These are phyloP conservation scores for Pedionomus torquatus DNA, from an alignment of 2,113 vertebrate genomes.

Conservation along the genomic window DNA sequence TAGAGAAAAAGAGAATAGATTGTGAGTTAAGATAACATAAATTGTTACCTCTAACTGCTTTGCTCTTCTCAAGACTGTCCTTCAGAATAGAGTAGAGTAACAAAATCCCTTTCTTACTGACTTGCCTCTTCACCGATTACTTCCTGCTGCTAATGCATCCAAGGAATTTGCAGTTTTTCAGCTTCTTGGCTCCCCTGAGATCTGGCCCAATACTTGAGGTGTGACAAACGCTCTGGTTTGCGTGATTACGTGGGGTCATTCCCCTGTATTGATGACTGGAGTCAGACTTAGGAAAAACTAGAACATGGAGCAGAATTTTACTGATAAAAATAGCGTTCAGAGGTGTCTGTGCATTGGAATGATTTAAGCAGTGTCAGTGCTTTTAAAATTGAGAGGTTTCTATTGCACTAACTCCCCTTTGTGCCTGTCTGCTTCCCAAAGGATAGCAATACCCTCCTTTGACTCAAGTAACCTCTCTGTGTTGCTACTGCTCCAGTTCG, in stretches of 20 bases:
- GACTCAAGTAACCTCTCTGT: not conserved
- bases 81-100: not conserved
- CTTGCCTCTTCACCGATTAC: not conserved
- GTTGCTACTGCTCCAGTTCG: rapidly evolving
- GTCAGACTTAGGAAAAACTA: not conserved
- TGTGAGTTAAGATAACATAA: not conserved
- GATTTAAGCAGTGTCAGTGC: not conserved
- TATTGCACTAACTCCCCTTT: not conserved
- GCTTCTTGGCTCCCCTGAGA: not conserved
- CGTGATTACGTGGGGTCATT: not conserved
- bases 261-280: not conserved
- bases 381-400: not conserved
- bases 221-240: not conserved
- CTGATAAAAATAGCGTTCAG: not conserved
- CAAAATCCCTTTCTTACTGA: not conserved
- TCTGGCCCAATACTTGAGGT: not conserved
- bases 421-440: not conserved
- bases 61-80: not conserved
- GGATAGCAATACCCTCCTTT: rapidly evolving
- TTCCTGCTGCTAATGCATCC: not conserved
- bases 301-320: not conserved
- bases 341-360: not conserved
- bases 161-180: not conserved
- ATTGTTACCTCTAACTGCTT: not conserved
- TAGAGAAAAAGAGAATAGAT: not conserved